Percentiles rank a stretch among this genome's conserved stretches.
phyloP scores from a whole-genome alignment of 2,113 vertebrate genomes.

The Podarcis cretensis region DNA sequence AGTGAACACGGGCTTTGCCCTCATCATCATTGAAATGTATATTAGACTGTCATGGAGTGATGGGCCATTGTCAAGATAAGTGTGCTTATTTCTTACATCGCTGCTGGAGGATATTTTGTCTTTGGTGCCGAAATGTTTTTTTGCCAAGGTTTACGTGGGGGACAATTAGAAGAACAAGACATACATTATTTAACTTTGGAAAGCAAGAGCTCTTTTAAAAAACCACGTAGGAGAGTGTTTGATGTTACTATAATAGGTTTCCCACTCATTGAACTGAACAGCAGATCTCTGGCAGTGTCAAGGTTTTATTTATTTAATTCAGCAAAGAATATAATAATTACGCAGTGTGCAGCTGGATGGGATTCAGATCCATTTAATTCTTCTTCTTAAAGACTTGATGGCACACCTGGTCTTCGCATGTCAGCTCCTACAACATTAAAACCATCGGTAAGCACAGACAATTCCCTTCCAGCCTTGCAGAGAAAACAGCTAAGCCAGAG shows the following conservation, averaged over 20 bases:
- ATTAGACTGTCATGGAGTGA: slow-evolving; percentile 23
- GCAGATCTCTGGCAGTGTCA: neutral
- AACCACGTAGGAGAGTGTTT: slow-evolving; percentile 2
- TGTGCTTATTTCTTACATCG: slow-evolving; percentile 44
- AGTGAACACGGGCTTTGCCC: slow-evolving; percentile 3
- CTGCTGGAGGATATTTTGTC: neutral
- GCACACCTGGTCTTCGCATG: slow-evolving; percentile 88
- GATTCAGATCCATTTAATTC: slow-evolving; percentile 49
- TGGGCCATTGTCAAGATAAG: slow-evolving; percentile 13
- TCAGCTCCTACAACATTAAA: slow-evolving; percentile 84
- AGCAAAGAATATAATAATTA: neutral
- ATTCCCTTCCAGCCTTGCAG: slow-evolving; percentile 1
- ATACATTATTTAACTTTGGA: slow-evolving; percentile 62
- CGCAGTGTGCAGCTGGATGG: neutral
- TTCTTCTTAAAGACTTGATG: slow-evolving; percentile 90
- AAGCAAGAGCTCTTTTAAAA: slow-evolving; percentile 11
- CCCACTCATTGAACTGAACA: slow-evolving; percentile 31
- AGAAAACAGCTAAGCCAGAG: neutral
- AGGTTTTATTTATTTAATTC: slow-evolving; percentile 38
- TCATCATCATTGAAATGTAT: slow-evolving; percentile 40
- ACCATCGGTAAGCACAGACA: slow-evolving; percentile 38
- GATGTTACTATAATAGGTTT: slow-evolving; percentile 28
- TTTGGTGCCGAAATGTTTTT: neutral
- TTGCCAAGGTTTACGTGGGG: neutral
- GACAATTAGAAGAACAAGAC: slow-evolving; percentile 21